phyloP scores from a whole-genome alignment of 35 echinoderm and acorn worm species.

The Ophioderma brevispina region DNA sequence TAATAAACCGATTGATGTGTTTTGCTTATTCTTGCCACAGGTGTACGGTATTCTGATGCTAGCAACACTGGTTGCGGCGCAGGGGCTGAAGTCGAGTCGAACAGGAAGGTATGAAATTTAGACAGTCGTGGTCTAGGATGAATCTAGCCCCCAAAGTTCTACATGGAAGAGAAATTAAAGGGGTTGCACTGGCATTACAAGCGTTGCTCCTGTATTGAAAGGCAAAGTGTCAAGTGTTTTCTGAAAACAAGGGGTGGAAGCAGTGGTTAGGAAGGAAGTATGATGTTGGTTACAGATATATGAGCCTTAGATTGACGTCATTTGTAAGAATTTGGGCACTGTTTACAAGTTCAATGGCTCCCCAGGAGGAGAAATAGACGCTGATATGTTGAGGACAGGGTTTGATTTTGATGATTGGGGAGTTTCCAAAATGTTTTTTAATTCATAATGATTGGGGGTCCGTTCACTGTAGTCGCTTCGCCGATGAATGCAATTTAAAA shows the following conservation, averaged over 20 bases:
- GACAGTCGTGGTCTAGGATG: background rate
- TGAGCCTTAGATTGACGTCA: too few species aligned
- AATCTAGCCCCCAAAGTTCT: background rate
- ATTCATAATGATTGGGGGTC: background rate
- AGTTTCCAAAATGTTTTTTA: background rate
- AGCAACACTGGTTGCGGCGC: background rate
- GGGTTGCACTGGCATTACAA: background rate
- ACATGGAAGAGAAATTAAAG: background rate
- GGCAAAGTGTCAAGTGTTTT: background rate
- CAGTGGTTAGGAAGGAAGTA: conserved; percentile 3
- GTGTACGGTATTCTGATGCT: background rate
- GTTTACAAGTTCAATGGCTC: background rate
- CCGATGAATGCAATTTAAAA: background rate
- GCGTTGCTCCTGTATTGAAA: background rate
- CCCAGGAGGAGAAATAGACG: background rate
- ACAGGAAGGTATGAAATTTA: background rate
- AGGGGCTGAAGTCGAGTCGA: background rate
- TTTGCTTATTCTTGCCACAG: background rate
- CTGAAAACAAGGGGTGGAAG: background rate
- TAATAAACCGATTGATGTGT: background rate
- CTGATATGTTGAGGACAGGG: background rate
- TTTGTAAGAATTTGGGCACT: background rate
- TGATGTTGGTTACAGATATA: too few species aligned
- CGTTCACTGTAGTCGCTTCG: background rate
- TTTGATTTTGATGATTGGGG: background rate